Evolutionary conservation across 2,113 vertebrate species (phyloP).

Genomic region (Tetraodon nigroviridis): DNA sequence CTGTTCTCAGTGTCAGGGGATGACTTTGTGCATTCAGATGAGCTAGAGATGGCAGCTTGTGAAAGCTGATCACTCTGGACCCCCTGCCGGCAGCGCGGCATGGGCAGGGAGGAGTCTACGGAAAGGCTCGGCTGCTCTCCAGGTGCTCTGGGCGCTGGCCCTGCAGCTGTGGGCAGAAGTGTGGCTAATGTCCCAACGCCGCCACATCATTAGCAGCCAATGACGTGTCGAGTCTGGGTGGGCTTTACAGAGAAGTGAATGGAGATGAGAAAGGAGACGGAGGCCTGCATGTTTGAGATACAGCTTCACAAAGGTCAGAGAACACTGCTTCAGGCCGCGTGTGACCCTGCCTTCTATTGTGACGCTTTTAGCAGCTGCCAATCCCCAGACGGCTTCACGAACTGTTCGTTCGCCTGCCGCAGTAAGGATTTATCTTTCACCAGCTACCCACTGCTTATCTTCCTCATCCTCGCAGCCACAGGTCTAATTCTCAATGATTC

Average conservation of each 20-base stretch:
- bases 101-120: slow-evolving; percentile 1
- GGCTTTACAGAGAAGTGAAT: slow-evolving; percentile 38
- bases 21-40: slow-evolving; percentile 47
- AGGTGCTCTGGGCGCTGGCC: slow-evolving; percentile 41
- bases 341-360: slow-evolving; percentile 30
- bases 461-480: slow-evolving; percentile 19
- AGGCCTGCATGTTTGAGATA: slow-evolving; percentile 37
- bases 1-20: slow-evolving; percentile 37
- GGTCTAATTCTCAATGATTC: slow-evolving; percentile 12
- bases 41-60: slow-evolving; percentile 42
- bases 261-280: slow-evolving; percentile 36
- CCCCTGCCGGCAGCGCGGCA: slow-evolving; percentile 41
- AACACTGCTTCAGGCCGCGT: slow-evolving; percentile 17
- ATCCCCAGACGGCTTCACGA: slow-evolving; percentile 35
- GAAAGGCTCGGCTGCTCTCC: slow-evolving; percentile 32
- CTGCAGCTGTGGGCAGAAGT: slow-evolving; percentile 46
- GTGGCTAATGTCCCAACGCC: slow-evolving; percentile 57
- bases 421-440: slow-evolving; percentile 38
- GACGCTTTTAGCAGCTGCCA: slow-evolving; percentile 28
- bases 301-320: slow-evolving; percentile 29
- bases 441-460: slow-evolving; percentile 5
- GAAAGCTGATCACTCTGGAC: slow-evolving; percentile 48
- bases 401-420: slow-evolving; percentile 27
- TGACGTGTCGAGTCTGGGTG: slow-evolving; percentile 50
- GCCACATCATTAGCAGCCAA: slow-evolving; percentile 59